These are phyloP conservation scores for Thryonomys swinderianus DNA, from an alignment of 2,113 vertebrate species.

Conservation along the genomic window DNA sequence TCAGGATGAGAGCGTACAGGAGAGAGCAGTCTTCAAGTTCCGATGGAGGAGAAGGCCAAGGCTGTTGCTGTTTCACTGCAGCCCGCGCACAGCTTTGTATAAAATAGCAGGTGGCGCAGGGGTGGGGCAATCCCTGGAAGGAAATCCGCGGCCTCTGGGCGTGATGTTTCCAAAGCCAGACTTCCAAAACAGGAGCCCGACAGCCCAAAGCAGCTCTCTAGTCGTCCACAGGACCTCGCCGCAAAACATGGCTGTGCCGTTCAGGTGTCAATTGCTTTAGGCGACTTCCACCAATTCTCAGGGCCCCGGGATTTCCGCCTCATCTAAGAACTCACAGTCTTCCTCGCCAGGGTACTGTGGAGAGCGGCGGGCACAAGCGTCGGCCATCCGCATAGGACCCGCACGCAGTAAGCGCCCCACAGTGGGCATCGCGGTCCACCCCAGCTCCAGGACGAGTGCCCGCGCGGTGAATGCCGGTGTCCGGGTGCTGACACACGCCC, in stretches of 20 bases:
- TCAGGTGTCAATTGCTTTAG: rapidly evolving
- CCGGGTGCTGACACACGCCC: rapidly evolving
- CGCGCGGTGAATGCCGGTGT: rapidly evolving
- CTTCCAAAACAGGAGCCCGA: too few relatives aligned
- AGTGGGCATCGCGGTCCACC: rapidly evolving
- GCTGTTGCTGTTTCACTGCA: rapidly evolving
- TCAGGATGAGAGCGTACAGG: neutral
- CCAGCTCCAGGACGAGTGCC: rapidly evolving
- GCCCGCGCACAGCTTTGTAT: rapidly evolving
- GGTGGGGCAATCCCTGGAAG: rapidly evolving
- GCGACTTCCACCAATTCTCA: rapidly evolving
- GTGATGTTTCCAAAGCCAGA: neutral
- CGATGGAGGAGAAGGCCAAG: neutral
- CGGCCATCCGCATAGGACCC: rapidly evolving
- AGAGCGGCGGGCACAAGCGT: rapidly evolving
- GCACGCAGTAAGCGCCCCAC: rapidly evolving
- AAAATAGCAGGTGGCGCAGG: rapidly evolving
- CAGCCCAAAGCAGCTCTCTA: rapidly evolving
- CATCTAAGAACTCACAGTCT: rapidly evolving
- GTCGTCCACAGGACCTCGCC: rapidly evolving
- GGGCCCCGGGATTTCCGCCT: rapidly evolving
- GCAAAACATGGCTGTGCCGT: rapidly evolving
- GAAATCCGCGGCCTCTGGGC: rapidly evolving
- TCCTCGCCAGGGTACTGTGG: too few relatives aligned
- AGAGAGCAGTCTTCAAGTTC: neutral